Conservation (phyloP, 2,113 vertebrate genomes). For the Gambusia affinis region DNA sequence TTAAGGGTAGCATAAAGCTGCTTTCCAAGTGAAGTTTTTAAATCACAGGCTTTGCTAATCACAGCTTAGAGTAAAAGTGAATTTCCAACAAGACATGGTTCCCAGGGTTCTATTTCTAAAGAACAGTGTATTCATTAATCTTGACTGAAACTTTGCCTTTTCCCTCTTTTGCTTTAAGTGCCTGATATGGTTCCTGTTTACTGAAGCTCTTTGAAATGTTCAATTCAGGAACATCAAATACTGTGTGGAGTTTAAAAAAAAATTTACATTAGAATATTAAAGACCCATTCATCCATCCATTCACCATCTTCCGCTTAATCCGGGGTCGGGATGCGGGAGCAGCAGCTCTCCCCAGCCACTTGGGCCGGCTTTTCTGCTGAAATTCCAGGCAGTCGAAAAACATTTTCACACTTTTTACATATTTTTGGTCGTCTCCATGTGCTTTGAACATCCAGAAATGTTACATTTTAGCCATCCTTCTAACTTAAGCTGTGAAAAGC, state of each 20-base stretch:
- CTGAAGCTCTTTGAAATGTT: constrained; percentile 6
- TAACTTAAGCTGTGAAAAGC: too few species aligned
- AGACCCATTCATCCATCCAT: neutral
- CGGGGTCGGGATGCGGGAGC: too few species aligned
- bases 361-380: too few species aligned
- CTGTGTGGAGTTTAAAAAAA: neutral
- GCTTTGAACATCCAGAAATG: too few species aligned
- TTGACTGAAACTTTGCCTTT: constrained; percentile 38
- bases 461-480: too few species aligned
- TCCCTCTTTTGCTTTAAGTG: constrained; percentile 24
- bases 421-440: too few species aligned
- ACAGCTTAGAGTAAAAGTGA: constrained; percentile 24
- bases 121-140: constrained; percentile 49
- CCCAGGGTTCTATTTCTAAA: constrained; percentile 43
- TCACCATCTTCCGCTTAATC: too few species aligned
- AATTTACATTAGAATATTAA: constrained; percentile 21
- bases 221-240: constrained; percentile 6
- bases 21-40: constrained; percentile 38
- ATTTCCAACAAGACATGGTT: constrained; percentile 30
- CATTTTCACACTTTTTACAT: too few species aligned
- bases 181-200: constrained; percentile 17
- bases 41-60: constrained; percentile 44
- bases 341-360: too few species aligned
- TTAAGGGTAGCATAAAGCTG: constrained; percentile 30
- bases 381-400: too few species aligned